These are phyloP conservation scores for Keiferia lycopersicella DNA, from an alignment of 2,888 invertebrate species.

Conservation along the genomic window DNA sequence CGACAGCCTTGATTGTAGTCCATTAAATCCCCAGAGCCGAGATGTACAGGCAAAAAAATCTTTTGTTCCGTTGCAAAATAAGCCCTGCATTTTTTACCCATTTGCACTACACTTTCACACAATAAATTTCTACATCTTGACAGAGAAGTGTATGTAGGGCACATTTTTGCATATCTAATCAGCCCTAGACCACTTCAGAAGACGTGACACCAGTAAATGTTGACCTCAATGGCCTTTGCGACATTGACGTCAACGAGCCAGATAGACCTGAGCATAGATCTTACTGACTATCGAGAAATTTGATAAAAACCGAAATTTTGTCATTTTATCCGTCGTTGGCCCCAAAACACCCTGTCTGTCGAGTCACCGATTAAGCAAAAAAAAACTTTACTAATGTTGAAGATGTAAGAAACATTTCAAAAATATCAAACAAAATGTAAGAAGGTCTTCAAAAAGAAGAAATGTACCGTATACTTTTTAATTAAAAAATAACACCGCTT, in stretches of 20 bases:
- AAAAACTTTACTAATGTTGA: too few relatives aligned
- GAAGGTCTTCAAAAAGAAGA: not conserved
- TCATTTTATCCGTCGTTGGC: too few relatives aligned
- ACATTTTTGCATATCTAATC: conserved; percentile 19
- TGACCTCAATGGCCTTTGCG: conserved; percentile 17
- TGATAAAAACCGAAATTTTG: too few relatives aligned
- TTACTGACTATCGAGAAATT: not conserved
- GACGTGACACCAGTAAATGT: not conserved
- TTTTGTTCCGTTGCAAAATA: not conserved
- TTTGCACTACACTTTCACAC: not conserved
- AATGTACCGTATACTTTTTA: not conserved
- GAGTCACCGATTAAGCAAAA: too few relatives aligned
- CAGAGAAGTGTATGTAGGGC: not conserved
- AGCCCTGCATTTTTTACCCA: not conserved
- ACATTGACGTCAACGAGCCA: conserved; percentile 17
- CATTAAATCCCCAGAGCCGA: conserved; percentile 4
- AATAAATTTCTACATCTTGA: not conserved
- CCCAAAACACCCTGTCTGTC: too few relatives aligned
- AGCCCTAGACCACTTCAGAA: not conserved
- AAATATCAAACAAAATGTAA: too few relatives aligned
- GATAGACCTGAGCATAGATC: not conserved
- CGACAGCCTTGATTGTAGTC: conserved; percentile 7
- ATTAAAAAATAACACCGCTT: not conserved
- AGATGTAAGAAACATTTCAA: too few relatives aligned
- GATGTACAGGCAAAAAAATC: not conserved